Evolutionary conservation across 2,797 vertebrate species (phyloP).

Genomic region (Anisognathus igniventris): DNA sequence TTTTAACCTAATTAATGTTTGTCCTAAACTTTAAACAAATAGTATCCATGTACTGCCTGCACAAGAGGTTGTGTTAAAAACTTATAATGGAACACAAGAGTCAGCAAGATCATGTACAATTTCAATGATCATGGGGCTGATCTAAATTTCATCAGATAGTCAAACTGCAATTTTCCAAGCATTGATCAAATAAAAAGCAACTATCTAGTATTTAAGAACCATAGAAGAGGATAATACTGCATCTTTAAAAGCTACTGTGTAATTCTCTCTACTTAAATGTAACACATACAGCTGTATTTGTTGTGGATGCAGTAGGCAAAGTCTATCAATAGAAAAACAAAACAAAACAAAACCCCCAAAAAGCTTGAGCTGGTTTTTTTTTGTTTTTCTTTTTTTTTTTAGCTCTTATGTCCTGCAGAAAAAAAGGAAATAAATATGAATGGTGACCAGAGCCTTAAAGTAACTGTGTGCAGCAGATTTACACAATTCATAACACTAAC

Average conservation of each 20-base stretch:
- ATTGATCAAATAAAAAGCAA: not conserved
- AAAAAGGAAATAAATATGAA: conserved; percentile 73
- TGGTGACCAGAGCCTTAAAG: conserved; percentile 63
- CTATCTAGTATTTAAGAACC: not conserved
- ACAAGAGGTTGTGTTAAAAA: conserved; percentile 10
- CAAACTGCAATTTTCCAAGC: not conserved
- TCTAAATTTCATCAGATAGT: not conserved
- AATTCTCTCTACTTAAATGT: conserved; percentile 59
- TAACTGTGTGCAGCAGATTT: conserved; percentile 63
- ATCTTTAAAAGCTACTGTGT: conserved; percentile 70
- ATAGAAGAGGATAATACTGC: conserved; percentile 57
- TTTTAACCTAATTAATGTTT: conserved; percentile 40
- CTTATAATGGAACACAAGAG: not conserved
- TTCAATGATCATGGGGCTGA: not conserved
- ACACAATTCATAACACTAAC: conserved; percentile 58
- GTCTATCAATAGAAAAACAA: conserved; percentile 59
- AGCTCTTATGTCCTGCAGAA: conserved; percentile 77
- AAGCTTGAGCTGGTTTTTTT: conserved; percentile 55
- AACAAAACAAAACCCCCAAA: conserved; percentile 51
- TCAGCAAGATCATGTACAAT: conserved; percentile 4
- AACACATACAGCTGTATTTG: conserved; percentile 58
- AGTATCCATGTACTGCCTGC: conserved; percentile 26
- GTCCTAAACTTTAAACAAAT: conserved; percentile 2
- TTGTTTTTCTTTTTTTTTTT: not conserved
- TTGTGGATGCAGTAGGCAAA: conserved; percentile 68